Conservation (phyloP, 1,140 invertebrate species). For the Drosophila eugracilis region DNA sequence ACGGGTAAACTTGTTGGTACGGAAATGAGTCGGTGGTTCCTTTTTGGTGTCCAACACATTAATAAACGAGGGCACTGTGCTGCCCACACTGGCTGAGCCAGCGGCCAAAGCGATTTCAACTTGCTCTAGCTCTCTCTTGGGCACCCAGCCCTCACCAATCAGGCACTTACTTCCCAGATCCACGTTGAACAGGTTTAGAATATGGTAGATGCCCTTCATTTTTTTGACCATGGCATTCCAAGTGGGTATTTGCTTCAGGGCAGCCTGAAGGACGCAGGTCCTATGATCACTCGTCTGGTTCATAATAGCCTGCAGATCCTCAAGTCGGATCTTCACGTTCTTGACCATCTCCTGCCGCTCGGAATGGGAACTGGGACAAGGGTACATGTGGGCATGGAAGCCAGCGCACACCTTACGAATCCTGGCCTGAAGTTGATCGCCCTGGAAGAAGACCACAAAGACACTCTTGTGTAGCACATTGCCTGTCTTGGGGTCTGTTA, state of each 20-base stretch:
- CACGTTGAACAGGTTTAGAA: conserved; percentile 94
- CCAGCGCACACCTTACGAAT: conserved; percentile 99
- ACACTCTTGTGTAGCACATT: conserved; percentile 97
- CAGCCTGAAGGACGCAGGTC: conserved; percentile 94
- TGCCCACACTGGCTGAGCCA: conserved; percentile 95
- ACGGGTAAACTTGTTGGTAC: conserved; percentile 92
- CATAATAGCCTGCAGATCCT: conserved; percentile 97
- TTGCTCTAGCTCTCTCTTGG: conserved; percentile 91
- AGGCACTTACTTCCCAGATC: conserved; percentile 96
- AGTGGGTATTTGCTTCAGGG: conserved; percentile 95
- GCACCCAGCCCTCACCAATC: conserved; percentile 98
- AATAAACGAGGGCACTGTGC: conserved; percentile 95
- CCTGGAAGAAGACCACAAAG: conserved; percentile 99
- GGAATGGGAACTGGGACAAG: conserved; percentile 95
- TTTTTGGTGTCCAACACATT: conserved; percentile 91
- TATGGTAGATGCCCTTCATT: conserved; percentile 95
- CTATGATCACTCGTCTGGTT: conserved; percentile 98
- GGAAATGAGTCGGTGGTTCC: conserved; percentile 91
- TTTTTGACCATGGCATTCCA: conserved; percentile 96
- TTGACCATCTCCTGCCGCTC: conserved; percentile 97
- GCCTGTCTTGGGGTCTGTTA: conserved; percentile 94
- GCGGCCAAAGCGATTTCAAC: conserved; percentile 95
- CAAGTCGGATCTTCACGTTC: conserved; percentile 95
- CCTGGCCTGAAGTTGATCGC: conserved; percentile 96
- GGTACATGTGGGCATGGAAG: conserved; percentile 98